Evolutionary conservation across 2,113 vertebrate genomes (phyloP).

Genomic region (Aphyosemion australe): DNA sequence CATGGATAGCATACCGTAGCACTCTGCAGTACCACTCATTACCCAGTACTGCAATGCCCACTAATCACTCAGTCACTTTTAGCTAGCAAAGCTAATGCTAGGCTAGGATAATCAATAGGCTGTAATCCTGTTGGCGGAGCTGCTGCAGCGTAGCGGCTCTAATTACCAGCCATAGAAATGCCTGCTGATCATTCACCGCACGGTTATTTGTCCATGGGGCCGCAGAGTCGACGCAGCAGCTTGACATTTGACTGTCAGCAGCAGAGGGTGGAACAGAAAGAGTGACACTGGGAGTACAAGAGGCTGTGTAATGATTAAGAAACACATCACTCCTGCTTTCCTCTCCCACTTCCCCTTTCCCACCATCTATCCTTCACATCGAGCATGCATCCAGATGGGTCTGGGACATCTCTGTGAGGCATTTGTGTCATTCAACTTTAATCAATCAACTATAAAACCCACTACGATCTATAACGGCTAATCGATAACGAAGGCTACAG

Average conservation of each 20-base stretch:
- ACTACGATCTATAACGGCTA: conserved; percentile 45
- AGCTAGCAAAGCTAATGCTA: conserved; percentile 67
- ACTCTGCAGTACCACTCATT: conserved; percentile 67
- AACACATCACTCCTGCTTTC: conserved; percentile 52
- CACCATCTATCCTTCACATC: background rate
- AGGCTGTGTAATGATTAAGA: conserved; percentile 63
- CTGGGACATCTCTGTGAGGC: conserved; percentile 5
- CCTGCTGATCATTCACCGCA: conserved; percentile 74
- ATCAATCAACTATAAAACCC: conserved; percentile 52
- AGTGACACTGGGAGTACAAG: conserved; percentile 42
- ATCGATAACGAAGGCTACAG: conserved; percentile 56
- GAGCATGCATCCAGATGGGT: background rate
- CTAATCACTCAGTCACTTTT: conserved; percentile 65
- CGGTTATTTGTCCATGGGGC: conserved; percentile 71
- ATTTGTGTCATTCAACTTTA: conserved; percentile 49
- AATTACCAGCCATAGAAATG: conserved; percentile 76
- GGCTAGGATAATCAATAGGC: conserved; percentile 75
- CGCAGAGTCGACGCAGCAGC: conserved; percentile 46
- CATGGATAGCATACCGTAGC: conserved; percentile 59
- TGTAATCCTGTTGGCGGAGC: conserved; percentile 70
- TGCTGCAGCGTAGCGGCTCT: conserved; percentile 55
- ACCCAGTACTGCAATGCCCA: conserved; percentile 72
- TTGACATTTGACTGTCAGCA: conserved; percentile 53
- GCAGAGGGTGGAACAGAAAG: conserved; percentile 45
- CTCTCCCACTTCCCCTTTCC: background rate